These are phyloP conservation scores for Echinometra lucunter DNA, from an alignment of 53 echinoderm and acorn worm genomes.

Conservation along the genomic window DNA sequence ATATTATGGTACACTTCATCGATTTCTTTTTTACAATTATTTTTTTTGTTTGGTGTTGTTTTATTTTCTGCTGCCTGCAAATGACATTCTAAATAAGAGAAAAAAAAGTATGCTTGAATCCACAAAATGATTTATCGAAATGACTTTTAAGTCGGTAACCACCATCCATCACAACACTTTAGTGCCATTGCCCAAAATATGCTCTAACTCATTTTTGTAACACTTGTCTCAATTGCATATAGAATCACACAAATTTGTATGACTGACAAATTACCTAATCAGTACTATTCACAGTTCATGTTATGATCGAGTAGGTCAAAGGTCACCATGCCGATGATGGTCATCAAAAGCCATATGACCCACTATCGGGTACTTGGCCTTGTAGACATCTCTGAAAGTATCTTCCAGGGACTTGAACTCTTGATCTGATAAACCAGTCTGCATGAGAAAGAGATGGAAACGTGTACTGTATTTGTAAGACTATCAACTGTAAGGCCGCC, in stretches of 20 bases:
- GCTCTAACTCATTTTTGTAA: background rate
- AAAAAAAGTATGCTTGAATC: background rate
- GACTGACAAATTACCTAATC: background rate
- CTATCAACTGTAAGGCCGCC: background rate
- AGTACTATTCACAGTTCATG: background rate
- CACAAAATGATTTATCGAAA: no score
- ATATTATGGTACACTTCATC: no score
- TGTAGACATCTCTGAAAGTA: constrained; percentile 83
- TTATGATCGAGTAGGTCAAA: no score
- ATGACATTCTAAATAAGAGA: background rate
- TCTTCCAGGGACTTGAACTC: constrained; percentile 80
- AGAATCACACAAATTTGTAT: background rate
- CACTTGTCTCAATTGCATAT: background rate
- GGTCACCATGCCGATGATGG: constrained; percentile 61
- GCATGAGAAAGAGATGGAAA: constrained; percentile 17
- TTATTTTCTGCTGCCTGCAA: background rate
- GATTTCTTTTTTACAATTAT: background rate
- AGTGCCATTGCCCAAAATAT: background rate
- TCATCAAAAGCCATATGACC: constrained; percentile 88
- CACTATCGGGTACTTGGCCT: constrained; percentile 89
- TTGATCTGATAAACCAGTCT: constrained; percentile 89
- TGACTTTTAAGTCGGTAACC: no score
- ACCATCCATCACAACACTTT: background rate
- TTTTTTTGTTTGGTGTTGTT: background rate
- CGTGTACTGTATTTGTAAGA: background rate